phyloP scores from a whole-genome alignment of 2,888 invertebrate genomes.

The Drepana falcataria region DNA sequence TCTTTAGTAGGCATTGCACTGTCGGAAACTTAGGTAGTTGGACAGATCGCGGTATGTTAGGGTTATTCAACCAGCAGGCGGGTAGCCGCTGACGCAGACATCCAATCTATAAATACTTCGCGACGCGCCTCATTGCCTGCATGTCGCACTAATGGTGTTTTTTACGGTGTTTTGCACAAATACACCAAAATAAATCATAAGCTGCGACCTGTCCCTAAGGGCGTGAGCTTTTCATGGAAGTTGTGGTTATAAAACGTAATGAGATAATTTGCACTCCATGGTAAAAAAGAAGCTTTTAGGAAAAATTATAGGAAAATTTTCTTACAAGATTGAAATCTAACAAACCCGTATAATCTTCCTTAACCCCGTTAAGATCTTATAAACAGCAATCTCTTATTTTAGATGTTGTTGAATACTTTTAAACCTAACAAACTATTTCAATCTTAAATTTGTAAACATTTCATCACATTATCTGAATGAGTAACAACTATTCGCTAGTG shows the following conservation, averaged over 20 bases:
- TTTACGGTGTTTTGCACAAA: slow-evolving; percentile 8
- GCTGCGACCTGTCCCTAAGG: not conserved
- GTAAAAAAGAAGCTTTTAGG: too few relatives aligned
- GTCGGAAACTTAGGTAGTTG: slow-evolving; percentile 13
- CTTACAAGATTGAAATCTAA: too few relatives aligned
- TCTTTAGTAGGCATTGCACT: slow-evolving; percentile 2
- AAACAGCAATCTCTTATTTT: too few relatives aligned
- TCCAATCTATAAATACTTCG: slow-evolving; percentile 34
- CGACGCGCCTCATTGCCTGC: slow-evolving; percentile 18
- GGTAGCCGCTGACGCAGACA: slow-evolving; percentile 33
- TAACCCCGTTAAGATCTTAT: too few relatives aligned
- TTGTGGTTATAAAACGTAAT: too few relatives aligned
- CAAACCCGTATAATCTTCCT: too few relatives aligned
- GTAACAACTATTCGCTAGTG: not conserved
- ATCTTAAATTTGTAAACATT: not conserved
- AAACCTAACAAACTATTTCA: not conserved
- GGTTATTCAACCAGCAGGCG: slow-evolving; percentile 57
- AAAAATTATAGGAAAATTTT: too few relatives aligned
- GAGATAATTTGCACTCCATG: too few relatives aligned
- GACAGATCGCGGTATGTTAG: slow-evolving; percentile 28
- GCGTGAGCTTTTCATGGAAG: not conserved
- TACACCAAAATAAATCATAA: slow-evolving; percentile 6
- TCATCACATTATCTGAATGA: not conserved
- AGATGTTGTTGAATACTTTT: too few relatives aligned
- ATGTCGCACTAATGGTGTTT: slow-evolving; percentile 26